phyloP scores from a whole-genome alignment of 2,113 vertebrate genomes.

The Misgurnus anguillicaudatus region DNA sequence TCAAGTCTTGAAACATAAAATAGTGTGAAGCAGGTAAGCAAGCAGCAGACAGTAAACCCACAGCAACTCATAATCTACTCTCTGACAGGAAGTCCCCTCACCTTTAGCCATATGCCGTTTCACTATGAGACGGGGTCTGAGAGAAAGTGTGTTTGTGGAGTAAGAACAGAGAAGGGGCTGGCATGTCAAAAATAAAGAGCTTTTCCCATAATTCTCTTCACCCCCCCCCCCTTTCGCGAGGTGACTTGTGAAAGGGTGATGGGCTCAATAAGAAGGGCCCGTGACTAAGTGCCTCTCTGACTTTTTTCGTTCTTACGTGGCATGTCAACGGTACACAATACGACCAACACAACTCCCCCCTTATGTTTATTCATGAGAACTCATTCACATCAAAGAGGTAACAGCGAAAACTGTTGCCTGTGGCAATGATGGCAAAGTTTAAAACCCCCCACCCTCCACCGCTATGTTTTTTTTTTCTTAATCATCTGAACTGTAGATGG shows the following conservation, averaged over 20 bases:
- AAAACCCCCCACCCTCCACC: neutral
- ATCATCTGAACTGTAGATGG: neutral
- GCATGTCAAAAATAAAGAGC: slow-evolving; percentile 50
- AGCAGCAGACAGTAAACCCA: slow-evolving; percentile 23
- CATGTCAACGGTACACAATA: slow-evolving; percentile 53
- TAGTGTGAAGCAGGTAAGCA: neutral
- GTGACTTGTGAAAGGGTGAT: slow-evolving; percentile 50
- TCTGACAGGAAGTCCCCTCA: slow-evolving; percentile 36
- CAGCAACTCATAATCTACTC: slow-evolving; percentile 25
- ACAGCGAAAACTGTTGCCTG: slow-evolving; percentile 44
- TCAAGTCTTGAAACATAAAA: neutral
- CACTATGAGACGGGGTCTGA: slow-evolving; percentile 9
- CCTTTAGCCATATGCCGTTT: slow-evolving; percentile 13
- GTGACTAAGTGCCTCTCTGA: slow-evolving; percentile 58
- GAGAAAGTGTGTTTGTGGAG: slow-evolving; percentile 9
- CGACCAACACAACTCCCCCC: slow-evolving; percentile 49
- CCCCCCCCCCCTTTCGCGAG: slow-evolving; percentile 30
- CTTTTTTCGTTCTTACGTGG: slow-evolving; percentile 53
- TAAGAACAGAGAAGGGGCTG: slow-evolving; percentile 34
- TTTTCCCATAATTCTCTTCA: slow-evolving; percentile 59
- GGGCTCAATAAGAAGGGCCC: slow-evolving; percentile 52
- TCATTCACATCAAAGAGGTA: slow-evolving; percentile 52
- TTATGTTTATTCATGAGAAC: slow-evolving; percentile 60
- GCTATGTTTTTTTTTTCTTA: neutral
- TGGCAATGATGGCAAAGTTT: slow-evolving; percentile 23